Evolutionary conservation across 2,113 vertebrate species (phyloP).

Genomic region (Alligator sinensis): DNA sequence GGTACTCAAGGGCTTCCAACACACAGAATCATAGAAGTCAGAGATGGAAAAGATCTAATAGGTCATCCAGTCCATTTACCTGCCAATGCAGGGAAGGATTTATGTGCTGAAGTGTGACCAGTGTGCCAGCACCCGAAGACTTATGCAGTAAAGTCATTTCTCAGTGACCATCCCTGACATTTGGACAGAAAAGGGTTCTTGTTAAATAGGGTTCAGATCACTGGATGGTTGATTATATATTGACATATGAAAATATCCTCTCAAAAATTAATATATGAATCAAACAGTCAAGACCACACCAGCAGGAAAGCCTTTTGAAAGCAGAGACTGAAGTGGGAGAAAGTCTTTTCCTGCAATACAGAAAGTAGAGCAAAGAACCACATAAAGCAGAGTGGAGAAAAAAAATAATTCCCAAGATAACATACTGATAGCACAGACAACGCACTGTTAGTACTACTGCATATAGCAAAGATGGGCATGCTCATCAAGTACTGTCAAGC

Average conservation of each 20-base stretch:
- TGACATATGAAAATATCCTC: neutral
- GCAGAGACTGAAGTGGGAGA: neutral
- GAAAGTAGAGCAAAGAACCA: neutral
- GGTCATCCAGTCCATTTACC: conserved; percentile 46
- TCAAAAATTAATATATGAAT: neutral
- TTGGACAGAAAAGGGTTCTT: neutral
- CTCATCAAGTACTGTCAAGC: neutral
- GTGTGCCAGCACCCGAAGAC: neutral
- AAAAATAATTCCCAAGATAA: neutral
- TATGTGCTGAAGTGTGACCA: conserved; percentile 4
- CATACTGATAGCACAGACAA: neutral
- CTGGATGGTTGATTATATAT: neutral
- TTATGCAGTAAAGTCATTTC: conserved; percentile 4
- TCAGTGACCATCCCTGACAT: neutral
- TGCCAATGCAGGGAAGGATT: conserved; percentile 37
- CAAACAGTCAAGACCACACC: neutral
- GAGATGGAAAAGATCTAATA: conserved; percentile 38
- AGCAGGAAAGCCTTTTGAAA: neutral
- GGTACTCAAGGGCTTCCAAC: conserved; percentile 34
- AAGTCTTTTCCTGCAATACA: neutral
- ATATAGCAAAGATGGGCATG: neutral
- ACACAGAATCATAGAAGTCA: neutral
- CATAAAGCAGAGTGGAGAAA: neutral
- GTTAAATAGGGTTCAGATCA: neutral
- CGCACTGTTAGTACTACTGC: neutral